These are phyloP conservation scores for Ephialtes manifestator DNA, from an alignment of 2,888 invertebrate genomes.

Conservation along the genomic window DNA sequence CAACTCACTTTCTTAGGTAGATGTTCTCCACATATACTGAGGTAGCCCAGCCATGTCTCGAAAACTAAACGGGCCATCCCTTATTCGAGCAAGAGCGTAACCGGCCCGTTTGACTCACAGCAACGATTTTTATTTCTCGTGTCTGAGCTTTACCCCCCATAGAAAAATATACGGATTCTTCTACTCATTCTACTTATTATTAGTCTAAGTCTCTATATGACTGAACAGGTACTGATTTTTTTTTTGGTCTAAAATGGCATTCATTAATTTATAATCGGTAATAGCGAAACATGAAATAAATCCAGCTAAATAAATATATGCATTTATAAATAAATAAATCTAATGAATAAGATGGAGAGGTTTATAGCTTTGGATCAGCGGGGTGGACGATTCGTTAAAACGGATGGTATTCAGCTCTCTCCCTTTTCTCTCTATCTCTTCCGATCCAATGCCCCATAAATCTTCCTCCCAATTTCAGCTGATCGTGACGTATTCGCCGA, in stretches of 20 bases:
- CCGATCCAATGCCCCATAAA: slow-evolving; percentile 77
- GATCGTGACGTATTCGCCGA: slow-evolving; percentile 75
- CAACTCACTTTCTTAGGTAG: slow-evolving; percentile 41
- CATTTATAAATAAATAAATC: slow-evolving; percentile 37
- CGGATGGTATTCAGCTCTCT: slow-evolving; percentile 38
- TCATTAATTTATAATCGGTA: slow-evolving; percentile 57
- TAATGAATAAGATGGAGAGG: slow-evolving; percentile 66
- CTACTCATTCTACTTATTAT: neutral
- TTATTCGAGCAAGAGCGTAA: slow-evolving; percentile 42
- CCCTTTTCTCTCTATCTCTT: slow-evolving; percentile 41
- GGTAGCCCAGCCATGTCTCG: slow-evolving; percentile 11
- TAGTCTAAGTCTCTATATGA: too few species aligned
- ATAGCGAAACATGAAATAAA: slow-evolving; percentile 36
- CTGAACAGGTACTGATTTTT: too few species aligned
- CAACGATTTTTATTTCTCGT: slow-evolving; percentile 42
- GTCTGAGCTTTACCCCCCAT: slow-evolving; percentile 9
- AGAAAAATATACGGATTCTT: neutral
- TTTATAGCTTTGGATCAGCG: slow-evolving; percentile 57
- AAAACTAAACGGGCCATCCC: slow-evolving; percentile 61
- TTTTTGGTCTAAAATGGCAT: too few species aligned
- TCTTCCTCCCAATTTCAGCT: slow-evolving; percentile 79
- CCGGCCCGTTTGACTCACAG: slow-evolving; percentile 50
- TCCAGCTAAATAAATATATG: slow-evolving; percentile 38
- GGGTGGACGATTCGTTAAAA: slow-evolving; percentile 38
- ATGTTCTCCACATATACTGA: slow-evolving; percentile 33